phyloP scores from a whole-genome alignment of 2,113 vertebrate species.

The Notothenia rossii region DNA sequence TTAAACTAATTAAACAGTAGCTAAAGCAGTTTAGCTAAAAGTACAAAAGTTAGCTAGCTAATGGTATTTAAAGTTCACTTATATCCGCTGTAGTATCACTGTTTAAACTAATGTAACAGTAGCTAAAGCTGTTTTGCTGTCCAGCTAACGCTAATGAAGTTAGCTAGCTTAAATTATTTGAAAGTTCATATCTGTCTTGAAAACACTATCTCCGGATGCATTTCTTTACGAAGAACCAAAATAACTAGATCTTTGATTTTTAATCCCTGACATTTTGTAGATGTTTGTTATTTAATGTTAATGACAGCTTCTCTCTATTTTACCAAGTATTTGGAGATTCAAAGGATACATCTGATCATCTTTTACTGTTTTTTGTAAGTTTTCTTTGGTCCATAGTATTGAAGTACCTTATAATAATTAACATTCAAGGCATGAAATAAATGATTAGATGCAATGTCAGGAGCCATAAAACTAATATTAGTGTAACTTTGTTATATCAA shows the following conservation, averaged over 20 bases:
- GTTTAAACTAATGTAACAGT: too few relatives aligned
- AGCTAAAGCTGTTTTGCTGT: too few relatives aligned
- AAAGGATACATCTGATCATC: background rate
- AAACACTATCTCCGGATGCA: background rate
- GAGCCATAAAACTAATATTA: background rate
- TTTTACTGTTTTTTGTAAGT: background rate
- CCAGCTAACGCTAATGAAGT: too few relatives aligned
- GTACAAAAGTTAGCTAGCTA: too few relatives aligned
- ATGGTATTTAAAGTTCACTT: too few relatives aligned
- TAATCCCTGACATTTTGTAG: too few relatives aligned
- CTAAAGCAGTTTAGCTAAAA: too few relatives aligned
- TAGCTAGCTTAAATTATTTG: background rate
- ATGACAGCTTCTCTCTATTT: background rate
- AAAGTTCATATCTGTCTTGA: too few relatives aligned
- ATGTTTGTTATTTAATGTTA: too few relatives aligned
- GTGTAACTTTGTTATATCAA: background rate
- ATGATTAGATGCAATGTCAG: background rate
- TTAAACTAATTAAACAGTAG: too few relatives aligned
- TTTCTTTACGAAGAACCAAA: background rate
- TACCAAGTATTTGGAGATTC: background rate
- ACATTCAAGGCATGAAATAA: background rate
- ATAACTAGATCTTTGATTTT: too few relatives aligned
- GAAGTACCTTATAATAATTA: background rate
- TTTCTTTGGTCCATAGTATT: background rate
- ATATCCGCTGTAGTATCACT: too few relatives aligned